Conservation (phyloP, 2,888 invertebrate genomes). For the Fragum sueziense region DNA sequence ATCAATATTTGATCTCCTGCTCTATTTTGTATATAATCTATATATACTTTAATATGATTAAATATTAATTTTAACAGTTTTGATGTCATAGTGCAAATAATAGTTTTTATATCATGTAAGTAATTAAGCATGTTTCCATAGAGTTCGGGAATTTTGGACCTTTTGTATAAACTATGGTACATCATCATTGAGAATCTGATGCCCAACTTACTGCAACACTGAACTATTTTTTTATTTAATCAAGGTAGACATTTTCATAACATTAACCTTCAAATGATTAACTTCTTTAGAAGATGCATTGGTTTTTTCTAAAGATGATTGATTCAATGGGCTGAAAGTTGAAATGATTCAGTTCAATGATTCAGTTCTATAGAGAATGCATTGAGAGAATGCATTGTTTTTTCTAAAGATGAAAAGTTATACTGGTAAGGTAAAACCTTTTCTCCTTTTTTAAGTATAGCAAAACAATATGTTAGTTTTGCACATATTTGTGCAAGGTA, state of each 20-base stretch:
- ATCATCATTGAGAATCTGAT: not conserved
- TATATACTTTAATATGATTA: not conserved
- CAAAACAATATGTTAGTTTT: too few species aligned
- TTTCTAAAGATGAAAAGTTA: too few species aligned
- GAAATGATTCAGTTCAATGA: too few species aligned
- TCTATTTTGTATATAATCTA: not conserved
- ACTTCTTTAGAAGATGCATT: too few species aligned
- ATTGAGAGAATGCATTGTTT: too few species aligned
- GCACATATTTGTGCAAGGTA: too few species aligned
- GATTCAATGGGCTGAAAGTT: too few species aligned
- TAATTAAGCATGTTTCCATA: not conserved
- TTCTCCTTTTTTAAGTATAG: too few species aligned
- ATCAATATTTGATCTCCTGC: not conserved
- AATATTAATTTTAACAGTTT: not conserved
- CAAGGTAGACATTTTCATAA: not conserved
- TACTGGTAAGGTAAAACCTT: too few species aligned
- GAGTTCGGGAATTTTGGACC: not conserved
- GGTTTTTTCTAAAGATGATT: too few species aligned
- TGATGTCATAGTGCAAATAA: not conserved
- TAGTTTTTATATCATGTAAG: too few species aligned
- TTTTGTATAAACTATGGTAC: not conserved
- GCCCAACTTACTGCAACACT: not conserved
- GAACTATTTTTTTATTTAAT: not conserved
- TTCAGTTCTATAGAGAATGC: too few species aligned
- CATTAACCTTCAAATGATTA: not conserved